These are phyloP conservation scores for Onychorhynchus coronatus DNA, from an alignment of 2,113 vertebrate species.

Conservation along the genomic window DNA sequence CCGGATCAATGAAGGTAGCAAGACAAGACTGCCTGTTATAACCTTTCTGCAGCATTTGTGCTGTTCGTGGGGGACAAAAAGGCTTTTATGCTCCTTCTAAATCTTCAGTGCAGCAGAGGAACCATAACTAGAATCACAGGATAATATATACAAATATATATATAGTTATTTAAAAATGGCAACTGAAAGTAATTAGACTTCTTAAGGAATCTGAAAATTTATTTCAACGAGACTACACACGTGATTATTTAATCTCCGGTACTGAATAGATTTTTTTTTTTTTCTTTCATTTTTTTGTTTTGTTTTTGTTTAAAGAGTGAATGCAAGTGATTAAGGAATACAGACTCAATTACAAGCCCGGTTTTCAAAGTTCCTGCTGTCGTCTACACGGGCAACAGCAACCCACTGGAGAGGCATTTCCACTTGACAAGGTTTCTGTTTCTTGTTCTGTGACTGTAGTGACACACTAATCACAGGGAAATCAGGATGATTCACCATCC, in stretches of 20 bases:
- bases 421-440: slow-evolving; percentile 63
- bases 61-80: slow-evolving; percentile 78
- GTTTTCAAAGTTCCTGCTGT: slow-evolving; percentile 78
- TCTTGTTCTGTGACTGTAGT: slow-evolving; percentile 66
- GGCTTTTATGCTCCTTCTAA: slow-evolving; percentile 78
- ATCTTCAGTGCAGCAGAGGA: slow-evolving; percentile 79
- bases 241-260: slow-evolving; percentile 81
- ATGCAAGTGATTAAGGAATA: slow-evolving; percentile 74
- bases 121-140: slow-evolving; percentile 81
- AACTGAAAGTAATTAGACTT: slow-evolving; percentile 80
- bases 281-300: slow-evolving; percentile 11
- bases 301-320: slow-evolving; percentile 71
- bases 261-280: slow-evolving; percentile 66
- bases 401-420: slow-evolving; percentile 76
- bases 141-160: slow-evolving; percentile 84
- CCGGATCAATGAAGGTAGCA: slow-evolving; percentile 89
- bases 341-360: slow-evolving; percentile 67
- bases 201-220: slow-evolving; percentile 79
- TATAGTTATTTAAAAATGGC: slow-evolving; percentile 83
- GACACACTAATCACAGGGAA: slow-evolving; percentile 75
- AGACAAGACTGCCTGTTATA: slow-evolving; percentile 74
- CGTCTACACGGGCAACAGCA: slow-evolving; percentile 67
- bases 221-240: slow-evolving; percentile 77
- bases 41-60: slow-evolving; percentile 83
- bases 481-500: slow-evolving; percentile 73